A percentile compares a stretch with the other conserved stretches of the same genome.
These are phyloP conservation scores for Netelia melanura DNA, from an alignment of 2,888 invertebrate genomes.

Conservation along the genomic window DNA sequence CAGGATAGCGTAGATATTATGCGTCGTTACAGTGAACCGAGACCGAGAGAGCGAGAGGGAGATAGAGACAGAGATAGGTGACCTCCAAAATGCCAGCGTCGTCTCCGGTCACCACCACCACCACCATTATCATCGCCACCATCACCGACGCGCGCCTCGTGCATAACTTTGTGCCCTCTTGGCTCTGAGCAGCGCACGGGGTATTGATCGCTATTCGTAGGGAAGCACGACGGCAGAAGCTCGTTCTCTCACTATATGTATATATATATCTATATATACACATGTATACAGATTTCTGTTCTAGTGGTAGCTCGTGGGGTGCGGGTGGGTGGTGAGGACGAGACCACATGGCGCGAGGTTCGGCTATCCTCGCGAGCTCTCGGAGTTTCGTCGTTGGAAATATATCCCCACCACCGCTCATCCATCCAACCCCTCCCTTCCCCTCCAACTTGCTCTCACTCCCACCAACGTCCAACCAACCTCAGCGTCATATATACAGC, in stretches of 20 bases:
- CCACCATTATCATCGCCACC: constrained; percentile 57
- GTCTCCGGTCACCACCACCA: constrained; percentile 56
- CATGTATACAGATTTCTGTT: constrained; percentile 51
- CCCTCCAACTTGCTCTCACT: constrained; percentile 12
- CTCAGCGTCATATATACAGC: constrained; percentile 29
- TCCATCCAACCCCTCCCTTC: constrained; percentile 65
- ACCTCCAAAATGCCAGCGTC: constrained; percentile 74
- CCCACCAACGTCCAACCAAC: not conserved
- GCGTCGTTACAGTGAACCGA: constrained; percentile 4
- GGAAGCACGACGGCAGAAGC: constrained; percentile 53
- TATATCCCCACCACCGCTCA: constrained; percentile 56
- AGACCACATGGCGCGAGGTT: constrained; percentile 80
- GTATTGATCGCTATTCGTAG: constrained; percentile 82
- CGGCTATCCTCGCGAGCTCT: constrained; percentile 78
- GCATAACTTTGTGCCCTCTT: constrained; percentile 82
- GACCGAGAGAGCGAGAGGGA: not conserved
- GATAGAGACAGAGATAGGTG: constrained; percentile 64
- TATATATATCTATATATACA: not conserved
- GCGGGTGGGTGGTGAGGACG: constrained; percentile 70
- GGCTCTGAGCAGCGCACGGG: constrained; percentile 73
- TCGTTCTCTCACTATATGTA: constrained; percentile 24
- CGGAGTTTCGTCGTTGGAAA: constrained; percentile 66
- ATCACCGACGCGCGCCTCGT: constrained; percentile 70
- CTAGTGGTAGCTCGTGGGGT: constrained; percentile 23
- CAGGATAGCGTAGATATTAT: constrained; percentile 1